Evolutionary conservation across 2,888 invertebrate species (phyloP).

Genomic region (Balanococcus diminutus): DNA sequence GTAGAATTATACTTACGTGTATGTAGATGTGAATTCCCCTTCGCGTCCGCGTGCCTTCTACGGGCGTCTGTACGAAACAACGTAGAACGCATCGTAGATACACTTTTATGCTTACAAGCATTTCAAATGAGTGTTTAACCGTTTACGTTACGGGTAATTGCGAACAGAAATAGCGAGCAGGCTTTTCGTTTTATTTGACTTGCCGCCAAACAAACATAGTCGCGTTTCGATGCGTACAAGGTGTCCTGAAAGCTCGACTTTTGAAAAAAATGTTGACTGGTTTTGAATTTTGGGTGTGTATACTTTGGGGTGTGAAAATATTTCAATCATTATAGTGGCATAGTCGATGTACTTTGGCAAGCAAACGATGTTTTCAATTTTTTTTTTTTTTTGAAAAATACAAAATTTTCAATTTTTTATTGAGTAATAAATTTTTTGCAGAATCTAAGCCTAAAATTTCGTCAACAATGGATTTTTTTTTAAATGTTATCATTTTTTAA

Average conservation of each 20-base stretch:
- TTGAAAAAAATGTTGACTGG: too few species aligned
- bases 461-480: too few species aligned
- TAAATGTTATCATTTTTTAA: too few species aligned
- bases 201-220: slow-evolving; percentile 13
- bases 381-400: too few species aligned
- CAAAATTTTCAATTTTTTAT: too few species aligned
- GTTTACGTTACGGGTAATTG: slow-evolving; percentile 53
- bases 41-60: too few species aligned
- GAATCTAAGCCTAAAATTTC: too few species aligned
- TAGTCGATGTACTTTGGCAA: too few species aligned
- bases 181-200: slow-evolving; percentile 39
- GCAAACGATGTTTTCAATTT: too few species aligned
- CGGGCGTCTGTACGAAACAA: background rate
- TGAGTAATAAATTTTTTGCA: too few species aligned
- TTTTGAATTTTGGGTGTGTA: background rate
- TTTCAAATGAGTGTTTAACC: slow-evolving; percentile 54
- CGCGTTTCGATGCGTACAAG: background rate
- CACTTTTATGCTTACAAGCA: slow-evolving; percentile 51
- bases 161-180: slow-evolving; percentile 51
- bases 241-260: background rate
- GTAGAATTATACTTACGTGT: background rate
- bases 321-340: too few species aligned
- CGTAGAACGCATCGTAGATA: background rate
- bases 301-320: too few species aligned
- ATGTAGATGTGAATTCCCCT: background rate